Conservation (phyloP, 2,113 vertebrate genomes). For the Pygoscelis antarcticus region DNA sequence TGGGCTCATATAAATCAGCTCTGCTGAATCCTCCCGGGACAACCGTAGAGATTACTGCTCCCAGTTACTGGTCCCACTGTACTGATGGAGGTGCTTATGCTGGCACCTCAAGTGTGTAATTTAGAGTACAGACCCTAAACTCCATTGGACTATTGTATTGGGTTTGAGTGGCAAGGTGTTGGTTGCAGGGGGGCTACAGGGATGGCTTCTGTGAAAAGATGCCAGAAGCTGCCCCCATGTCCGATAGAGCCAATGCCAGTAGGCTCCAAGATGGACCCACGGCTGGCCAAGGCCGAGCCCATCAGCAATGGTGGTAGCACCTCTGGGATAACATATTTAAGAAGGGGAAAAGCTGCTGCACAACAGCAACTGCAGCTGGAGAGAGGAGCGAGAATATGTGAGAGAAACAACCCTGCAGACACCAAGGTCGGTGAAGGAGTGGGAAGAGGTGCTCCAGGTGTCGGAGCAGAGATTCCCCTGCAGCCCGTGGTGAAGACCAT, state of each 20-base stretch:
- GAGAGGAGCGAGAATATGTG: neutral
- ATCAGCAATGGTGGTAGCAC: neutral
- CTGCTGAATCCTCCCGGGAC: neutral
- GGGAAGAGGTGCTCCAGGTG: neutral
- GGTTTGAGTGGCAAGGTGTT: neutral
- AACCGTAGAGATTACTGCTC: neutral
- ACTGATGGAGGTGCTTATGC: neutral
- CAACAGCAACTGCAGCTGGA: neutral
- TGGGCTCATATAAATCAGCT: fast-evolving
- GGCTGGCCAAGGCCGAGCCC: too few species aligned
- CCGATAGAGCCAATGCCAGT: too few species aligned
- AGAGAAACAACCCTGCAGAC: neutral
- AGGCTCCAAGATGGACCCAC: fast-evolving
- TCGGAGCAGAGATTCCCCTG: neutral
- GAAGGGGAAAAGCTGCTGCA: too few species aligned
- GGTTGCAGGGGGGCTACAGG: neutral
- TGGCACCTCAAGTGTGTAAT: neutral
- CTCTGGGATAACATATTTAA: neutral
- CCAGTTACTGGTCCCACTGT: neutral
- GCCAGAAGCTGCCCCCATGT: neutral
- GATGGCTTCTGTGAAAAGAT: neutral
- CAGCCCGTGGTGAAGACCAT: too few species aligned
- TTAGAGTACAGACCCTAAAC: neutral
- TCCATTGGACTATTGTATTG: neutral
- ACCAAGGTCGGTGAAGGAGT: neutral